Evolutionary conservation across 2,888 invertebrate genomes (phyloP), one percentile per base, ranked within the genome.

Genomic region (Villa cingulata): DNA sequence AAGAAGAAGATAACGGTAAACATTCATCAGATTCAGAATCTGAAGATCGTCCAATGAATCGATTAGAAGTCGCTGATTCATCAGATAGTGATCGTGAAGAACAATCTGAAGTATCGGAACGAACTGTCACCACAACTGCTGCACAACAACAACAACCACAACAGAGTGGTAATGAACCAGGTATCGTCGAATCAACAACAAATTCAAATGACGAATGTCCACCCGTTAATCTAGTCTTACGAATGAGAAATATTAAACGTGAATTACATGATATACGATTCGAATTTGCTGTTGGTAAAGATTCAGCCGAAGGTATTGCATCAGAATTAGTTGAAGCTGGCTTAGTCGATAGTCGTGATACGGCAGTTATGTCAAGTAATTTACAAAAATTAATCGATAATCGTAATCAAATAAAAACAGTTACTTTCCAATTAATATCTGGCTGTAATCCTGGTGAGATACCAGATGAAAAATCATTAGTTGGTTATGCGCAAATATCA

Each of bases 191-290:
- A 15, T 36, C 32, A 16, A 29, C 23, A n/a, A 16, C 16, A 3
- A 70, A 66, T 42, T 69, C 70, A 12, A 68, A 69, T 52, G 70
- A 65, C 50, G 74, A 75, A 46, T 61, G 60, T 42, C 71, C 72
- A 43, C 68, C 70, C 55, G 80, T 91, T 57, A 87, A 90, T 73
- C 74, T 91, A 54, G 91, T 91, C 48, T 76, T 91, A 58, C 79
- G 91, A 67, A 87, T 91, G 82, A 80, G 90, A 59, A 97, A 97
- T 72, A 76, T 83, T 39, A 82, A 82, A 53, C 77, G 86, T 48
- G 96, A 97, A 69, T 71, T 98, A 55, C 96, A 97, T 68, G 97
- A 98, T 67, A 98, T 98, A 59, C 81, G 94, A 57, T 98, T 98
- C 70, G 96, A 98, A 70, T 98, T 88, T 66, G 85, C 88, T 17